Evolutionary conservation across 2,113 vertebrate genomes (phyloP).

Genomic region (Muscicapa adusta): DNA sequence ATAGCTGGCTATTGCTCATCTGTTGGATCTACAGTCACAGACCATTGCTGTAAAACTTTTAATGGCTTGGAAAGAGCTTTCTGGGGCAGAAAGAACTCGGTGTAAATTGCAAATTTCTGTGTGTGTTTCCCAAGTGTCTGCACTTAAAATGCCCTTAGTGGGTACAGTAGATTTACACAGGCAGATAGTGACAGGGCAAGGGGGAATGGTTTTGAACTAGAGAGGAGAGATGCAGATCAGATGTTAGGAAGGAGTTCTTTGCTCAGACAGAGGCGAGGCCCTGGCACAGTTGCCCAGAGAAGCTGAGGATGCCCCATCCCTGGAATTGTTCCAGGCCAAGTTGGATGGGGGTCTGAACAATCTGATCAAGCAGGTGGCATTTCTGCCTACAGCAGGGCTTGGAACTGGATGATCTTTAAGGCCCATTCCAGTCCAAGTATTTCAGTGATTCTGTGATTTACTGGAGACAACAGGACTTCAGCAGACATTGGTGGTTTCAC

Average conservation of each 20-base stretch:
- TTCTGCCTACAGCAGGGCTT: not conserved
- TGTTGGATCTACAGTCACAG: not conserved
- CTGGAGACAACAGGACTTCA: not conserved
- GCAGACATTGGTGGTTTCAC: not conserved
- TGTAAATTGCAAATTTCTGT: not conserved
- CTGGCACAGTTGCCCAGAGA: not conserved
- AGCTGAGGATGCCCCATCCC: not conserved
- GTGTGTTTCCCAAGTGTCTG: not conserved
- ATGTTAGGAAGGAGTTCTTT: not conserved
- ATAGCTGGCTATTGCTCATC: not conserved
- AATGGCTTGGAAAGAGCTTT: not conserved
- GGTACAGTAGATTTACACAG: not conserved
- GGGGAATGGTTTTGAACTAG: not conserved
- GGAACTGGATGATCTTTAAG: not conserved
- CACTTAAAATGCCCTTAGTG: not conserved
- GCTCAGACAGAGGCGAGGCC: not conserved
- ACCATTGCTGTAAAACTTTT: not conserved
- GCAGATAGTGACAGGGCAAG: not conserved
- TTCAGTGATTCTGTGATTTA: no score
- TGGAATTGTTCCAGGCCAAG: not conserved
- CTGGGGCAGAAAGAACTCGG: not conserved
- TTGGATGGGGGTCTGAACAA: not conserved
- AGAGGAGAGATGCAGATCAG: not conserved
- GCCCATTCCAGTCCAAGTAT: not conserved
- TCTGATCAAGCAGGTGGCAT: not conserved